Conservation (phyloP, 2,113 vertebrate species). For the Nematolebias whitei region DNA sequence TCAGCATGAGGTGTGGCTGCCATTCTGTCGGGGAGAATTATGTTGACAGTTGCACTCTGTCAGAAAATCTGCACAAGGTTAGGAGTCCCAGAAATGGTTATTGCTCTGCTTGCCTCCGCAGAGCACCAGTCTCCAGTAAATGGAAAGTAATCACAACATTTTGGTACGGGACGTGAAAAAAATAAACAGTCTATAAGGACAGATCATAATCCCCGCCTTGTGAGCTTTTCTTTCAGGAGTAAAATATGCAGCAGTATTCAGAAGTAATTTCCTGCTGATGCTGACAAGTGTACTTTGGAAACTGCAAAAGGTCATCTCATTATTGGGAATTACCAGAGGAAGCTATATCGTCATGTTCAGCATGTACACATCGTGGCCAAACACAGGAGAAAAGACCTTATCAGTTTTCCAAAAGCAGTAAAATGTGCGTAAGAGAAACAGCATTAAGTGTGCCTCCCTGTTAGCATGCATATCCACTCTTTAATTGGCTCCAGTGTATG, state of each 20-base stretch:
- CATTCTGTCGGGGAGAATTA: constrained; percentile 63
- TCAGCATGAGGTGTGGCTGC: constrained; percentile 61
- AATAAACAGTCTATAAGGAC: constrained; percentile 25
- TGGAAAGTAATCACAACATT: constrained; percentile 33
- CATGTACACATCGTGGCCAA: constrained; percentile 34
- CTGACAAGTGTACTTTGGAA: constrained; percentile 44
- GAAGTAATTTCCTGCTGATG: constrained; percentile 42
- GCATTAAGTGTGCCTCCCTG: constrained; percentile 25
- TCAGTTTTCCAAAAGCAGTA: constrained; percentile 55
- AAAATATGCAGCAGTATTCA: constrained; percentile 27
- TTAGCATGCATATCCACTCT: constrained; percentile 37
- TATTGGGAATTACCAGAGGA: constrained; percentile 64
- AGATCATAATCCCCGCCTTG: constrained; percentile 38
- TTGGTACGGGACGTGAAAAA: constrained; percentile 19
- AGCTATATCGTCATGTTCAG: constrained; percentile 35
- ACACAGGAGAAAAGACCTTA: constrained; percentile 54
- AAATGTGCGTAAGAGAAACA: constrained; percentile 24
- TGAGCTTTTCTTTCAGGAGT: constrained; percentile 8
- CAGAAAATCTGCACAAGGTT: constrained; percentile 31
- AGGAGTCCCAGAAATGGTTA: constrained; percentile 25
- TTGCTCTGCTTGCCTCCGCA: constrained; percentile 34
- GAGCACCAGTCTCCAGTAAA: constrained; percentile 30
- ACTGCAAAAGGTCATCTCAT: constrained; percentile 61
- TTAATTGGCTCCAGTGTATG: constrained; percentile 65
- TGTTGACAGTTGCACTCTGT: constrained; percentile 63